Evolutionary conservation across 23 tunicate species (phyloP), one percentile per base, ranked within the genome.

Genomic region (Pegea sp.): DNA sequence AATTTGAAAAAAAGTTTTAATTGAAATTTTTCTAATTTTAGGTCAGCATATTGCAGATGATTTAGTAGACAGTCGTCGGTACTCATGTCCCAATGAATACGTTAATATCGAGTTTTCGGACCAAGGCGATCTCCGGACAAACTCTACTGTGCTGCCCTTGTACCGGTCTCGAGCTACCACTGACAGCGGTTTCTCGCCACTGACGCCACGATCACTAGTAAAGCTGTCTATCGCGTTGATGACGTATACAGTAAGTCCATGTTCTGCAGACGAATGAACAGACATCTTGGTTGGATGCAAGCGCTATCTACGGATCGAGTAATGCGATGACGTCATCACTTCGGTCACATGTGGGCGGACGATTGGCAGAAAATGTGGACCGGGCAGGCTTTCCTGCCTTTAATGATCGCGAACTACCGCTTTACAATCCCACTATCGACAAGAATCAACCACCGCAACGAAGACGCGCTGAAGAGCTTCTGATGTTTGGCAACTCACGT

Each of bases 261-360:
- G 21, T 42, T 11, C 18, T 24, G 20, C 61, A 84, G 96, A 29
- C 31, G 1, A 91, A 91, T 46, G 72, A 84, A 53, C 93, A 63
- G 0, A 91, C 99, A 22, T 52, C 93, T 5, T 78, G 93, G 93
- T 33, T 91, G 28, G 99, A 91, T 52, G 99, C 78, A 33, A 69
- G 79, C 34, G 86, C 53, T 3, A 91, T 91, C 5, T 91, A 91
- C 54, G 99, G 99, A 1, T 54, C 57, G 33, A 87, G 78, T 33
- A 29, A 54, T 29, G 69, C 95, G 22, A 69, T 77, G 95, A 25
- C 76, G 2, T 65, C 69, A 53, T 59, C 60, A 26, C 34, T 84
- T 43, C 56, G 95, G 53, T 69, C 72, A 22, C 69, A 28, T 55
- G 48, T 27, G n/a, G 53, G 71, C 1, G 95, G 95, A 34, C 62